Base-by-base conservation (phyloP, 2,888 invertebrate species). In the Trichacis sp. region DNA sequence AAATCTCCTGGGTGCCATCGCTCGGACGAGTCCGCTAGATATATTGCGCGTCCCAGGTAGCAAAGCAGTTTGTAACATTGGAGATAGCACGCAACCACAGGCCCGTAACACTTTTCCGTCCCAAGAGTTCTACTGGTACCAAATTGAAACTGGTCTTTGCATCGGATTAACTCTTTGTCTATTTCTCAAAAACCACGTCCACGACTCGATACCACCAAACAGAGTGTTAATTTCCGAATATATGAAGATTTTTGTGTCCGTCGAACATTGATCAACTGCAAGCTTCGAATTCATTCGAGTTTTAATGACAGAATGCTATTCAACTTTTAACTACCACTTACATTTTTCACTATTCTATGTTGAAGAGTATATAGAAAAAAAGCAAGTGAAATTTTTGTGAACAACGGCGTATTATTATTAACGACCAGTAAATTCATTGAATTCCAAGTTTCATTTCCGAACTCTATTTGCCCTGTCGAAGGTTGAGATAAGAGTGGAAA, bases 121-220 rank as follows among this genome's bases (percentile, higher is more conserved):
- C 74, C 77, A 36, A 19, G 78, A 70, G 78, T 62, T 56, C 74
- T 70, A 77, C 78, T 74, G 63, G 71, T 70, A 70, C 76, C 74
- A 79, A 81, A 81, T 81, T 80, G 80, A 80, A 81, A 80, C 76
- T 78, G 74, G 76, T 74, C 79, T 78, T 80, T 78, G 78, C 79
- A 79, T 77, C 64, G 75, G 77, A 80, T 80, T 78, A 80, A 77
- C 77, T 77, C 75, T 76, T 76, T 72, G 73, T 73, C 56, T 53
- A 72, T 54, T 56, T 52, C 55, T 48, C 55, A 33, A 47, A 33
- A 38, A 45, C 14, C n/a, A n/a, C n/a, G n/a, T n/a, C n/a, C n/a
- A n/a, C n/a, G n/a, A n/a, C n/a, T n/a, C n/a, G n/a, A n/a, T n/a
- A n/a, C n/a, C n/a, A n/a, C n/a, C n/a, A n/a, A n/a, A n/a, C n/a